Base-by-base conservation (phyloP, 2,888 invertebrate genomes). In the Priocnemis perturbator region DNA sequence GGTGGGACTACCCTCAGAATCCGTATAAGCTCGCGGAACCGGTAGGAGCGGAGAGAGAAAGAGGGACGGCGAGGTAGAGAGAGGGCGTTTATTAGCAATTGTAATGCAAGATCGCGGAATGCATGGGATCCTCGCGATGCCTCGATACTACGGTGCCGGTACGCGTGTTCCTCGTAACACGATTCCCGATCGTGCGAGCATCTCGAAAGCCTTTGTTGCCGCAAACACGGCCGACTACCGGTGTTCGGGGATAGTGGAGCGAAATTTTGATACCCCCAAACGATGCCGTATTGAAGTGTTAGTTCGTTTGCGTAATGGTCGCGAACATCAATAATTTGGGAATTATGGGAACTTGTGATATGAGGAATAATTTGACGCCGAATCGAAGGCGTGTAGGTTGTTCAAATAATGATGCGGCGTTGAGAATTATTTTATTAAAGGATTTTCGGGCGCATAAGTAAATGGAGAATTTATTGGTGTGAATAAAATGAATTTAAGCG, bases 21-120 rank as follows among this genome's bases (percentile, higher is more conserved):
- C 37, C 53, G 19, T 30, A 15, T 7, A 11, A 37, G 37, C 37
- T 37, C 7, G 20, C 15, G 56, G 48, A 60, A 60, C 59, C 59
- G 48, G 59, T 60, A 60, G 55, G 62, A 45, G n/a, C 58, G 61
- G 50, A 52, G 63, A 71, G 19, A 53, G 57, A 58, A 30, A 47
- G 30, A 65, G 60, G 19, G 69, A 56, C 60, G 45, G 64, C 45
- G n/a, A 2, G 26, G 60, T n/a, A 64, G 23, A 44, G 59, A 56
- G 75, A 73, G 74, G 78, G 76, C 76, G 81, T 82, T 84, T 84
- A 83, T 85, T 83, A 82, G 81, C 83, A 84, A 85, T 84, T 85
- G 81, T 85, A 83, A 84, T 82, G 81, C 81, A 81, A 83, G 81
- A 83, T 81, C 79, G 81, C 77, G 81, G 82, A 84, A 84, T 82